phyloP scores from a whole-genome alignment of 2,888 invertebrate species.

The Xanthia togata region DNA sequence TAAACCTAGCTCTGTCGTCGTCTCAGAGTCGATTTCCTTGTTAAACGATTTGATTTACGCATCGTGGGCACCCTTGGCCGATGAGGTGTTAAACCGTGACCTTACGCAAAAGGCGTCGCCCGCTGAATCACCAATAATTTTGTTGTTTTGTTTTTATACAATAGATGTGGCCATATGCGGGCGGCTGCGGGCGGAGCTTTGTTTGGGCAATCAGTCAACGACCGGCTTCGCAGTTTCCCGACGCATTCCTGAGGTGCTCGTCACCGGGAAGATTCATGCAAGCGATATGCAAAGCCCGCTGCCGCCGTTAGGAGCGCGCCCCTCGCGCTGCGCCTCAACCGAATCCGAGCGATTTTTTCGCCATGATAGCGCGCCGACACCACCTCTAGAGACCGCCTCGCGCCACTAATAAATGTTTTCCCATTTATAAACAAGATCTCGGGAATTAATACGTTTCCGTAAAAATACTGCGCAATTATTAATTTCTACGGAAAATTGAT shows the following conservation, averaged over 20 bases:
- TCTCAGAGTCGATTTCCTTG: constrained; percentile 76
- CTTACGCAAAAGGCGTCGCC: constrained; percentile 81
- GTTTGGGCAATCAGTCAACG: constrained; percentile 83
- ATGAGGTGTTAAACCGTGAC: constrained; percentile 79
- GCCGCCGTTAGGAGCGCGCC: constrained; percentile 76
- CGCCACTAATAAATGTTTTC: constrained; percentile 51
- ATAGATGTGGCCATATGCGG: constrained; percentile 75
- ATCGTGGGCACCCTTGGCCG: constrained; percentile 77
- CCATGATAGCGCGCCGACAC: constrained; percentile 63
- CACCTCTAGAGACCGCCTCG: constrained; percentile 28
- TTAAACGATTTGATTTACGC: constrained; percentile 83
- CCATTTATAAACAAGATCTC: constrained; percentile 63
- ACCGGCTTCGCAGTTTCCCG: constrained; percentile 78
- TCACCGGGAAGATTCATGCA: constrained; percentile 83
- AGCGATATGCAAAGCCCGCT: constrained; percentile 81
- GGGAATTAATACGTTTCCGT: constrained; percentile 69
- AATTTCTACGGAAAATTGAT: constrained; percentile 76
- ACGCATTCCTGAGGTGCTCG: constrained; percentile 79
- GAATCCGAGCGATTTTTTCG: constrained; percentile 70
- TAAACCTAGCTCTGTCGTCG: constrained; percentile 78
- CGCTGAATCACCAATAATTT: constrained; percentile 82
- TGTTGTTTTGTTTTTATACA: constrained; percentile 76
- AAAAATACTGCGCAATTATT: constrained; percentile 74
- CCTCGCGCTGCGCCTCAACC: constrained; percentile 65
- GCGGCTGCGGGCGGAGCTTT: constrained; percentile 71